Percentiles rank a stretch among this genome's conserved stretches.
Evolutionary conservation across 64 coral and sea anemone species (phyloP).

Genomic region (Astreopora myriophthalma): DNA sequence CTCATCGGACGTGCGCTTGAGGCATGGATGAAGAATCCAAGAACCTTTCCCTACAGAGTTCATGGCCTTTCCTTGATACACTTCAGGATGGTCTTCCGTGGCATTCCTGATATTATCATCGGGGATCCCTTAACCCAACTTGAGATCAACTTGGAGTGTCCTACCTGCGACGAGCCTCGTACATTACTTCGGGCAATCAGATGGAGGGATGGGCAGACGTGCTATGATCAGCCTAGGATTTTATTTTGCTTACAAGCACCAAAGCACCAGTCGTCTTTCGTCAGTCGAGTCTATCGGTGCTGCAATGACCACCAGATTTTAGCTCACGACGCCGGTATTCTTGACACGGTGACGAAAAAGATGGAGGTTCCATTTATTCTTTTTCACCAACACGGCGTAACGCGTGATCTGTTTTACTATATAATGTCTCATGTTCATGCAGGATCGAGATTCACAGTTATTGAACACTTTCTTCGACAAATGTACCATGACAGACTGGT

Average conservation of each 20-base stretch:
- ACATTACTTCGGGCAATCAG: neutral
- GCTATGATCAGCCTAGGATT: neutral
- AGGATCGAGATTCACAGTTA: conserved; percentile 16
- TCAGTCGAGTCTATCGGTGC: conserved; percentile 31
- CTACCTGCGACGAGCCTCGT: neutral
- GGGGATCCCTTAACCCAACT: neutral
- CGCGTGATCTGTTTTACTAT: neutral
- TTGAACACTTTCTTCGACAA: conserved; percentile 13
- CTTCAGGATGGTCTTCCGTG: too few relatives aligned
- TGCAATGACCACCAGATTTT: neutral
- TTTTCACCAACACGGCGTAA: conserved; percentile 30
- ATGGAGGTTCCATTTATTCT: conserved; percentile 16
- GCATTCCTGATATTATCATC: neutral
- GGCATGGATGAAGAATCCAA: neutral
- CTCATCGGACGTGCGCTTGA: neutral
- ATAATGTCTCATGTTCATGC: conserved; percentile 4
- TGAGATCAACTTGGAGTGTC: neutral
- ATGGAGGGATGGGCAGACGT: neutral
- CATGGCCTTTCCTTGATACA: neutral
- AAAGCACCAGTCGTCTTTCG: neutral
- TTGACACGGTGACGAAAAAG: neutral
- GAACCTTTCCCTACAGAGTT: neutral
- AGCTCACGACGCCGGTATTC: conserved; percentile 6
- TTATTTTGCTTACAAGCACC: conserved; percentile 5
- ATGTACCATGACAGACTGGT: neutral